Conservation (phyloP, 2,888 invertebrate genomes). For the Leptogaster cylindrica region DNA sequence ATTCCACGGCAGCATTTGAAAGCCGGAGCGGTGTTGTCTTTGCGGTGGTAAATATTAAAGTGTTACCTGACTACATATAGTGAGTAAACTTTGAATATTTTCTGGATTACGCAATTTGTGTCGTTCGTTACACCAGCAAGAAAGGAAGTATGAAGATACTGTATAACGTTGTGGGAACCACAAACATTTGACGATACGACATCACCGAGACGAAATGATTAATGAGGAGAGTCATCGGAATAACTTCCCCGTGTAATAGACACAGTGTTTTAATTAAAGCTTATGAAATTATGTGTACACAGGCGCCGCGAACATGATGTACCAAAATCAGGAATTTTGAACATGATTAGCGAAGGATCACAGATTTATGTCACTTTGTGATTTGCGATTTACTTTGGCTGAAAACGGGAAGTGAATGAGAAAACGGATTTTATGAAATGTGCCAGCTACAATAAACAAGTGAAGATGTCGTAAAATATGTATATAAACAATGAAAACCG, state of each 20-base stretch:
- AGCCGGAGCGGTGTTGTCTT: conserved; percentile 14
- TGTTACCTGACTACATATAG: conserved; percentile 10
- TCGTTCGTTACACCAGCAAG: conserved; percentile 1
- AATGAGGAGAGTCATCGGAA: conserved; percentile 16
- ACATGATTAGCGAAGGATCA: too few relatives aligned
- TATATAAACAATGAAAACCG: too few relatives aligned
- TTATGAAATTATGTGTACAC: too few relatives aligned
- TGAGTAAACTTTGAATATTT: conserved; percentile 34
- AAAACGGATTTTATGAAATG: too few relatives aligned
- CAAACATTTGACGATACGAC: conserved; percentile 5
- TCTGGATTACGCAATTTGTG: conserved; percentile 26
- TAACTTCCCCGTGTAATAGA: conserved; percentile 6
- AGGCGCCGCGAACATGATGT: too few relatives aligned
- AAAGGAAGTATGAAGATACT: not conserved
- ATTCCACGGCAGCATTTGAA: not conserved
- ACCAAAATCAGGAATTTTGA: too few relatives aligned
- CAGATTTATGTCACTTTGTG: too few relatives aligned
- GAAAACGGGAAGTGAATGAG: too few relatives aligned
- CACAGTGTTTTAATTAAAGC: conserved; percentile 9
- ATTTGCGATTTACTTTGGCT: too few relatives aligned
- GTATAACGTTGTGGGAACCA: not conserved
- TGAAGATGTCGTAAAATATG: too few relatives aligned
- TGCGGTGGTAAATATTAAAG: conserved; percentile 23
- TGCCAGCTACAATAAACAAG: too few relatives aligned
- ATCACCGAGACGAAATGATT: conserved; percentile 12